phyloP scores from a whole-genome alignment of 2,797 vertebrate species.

The Crenuchus spilurus region DNA sequence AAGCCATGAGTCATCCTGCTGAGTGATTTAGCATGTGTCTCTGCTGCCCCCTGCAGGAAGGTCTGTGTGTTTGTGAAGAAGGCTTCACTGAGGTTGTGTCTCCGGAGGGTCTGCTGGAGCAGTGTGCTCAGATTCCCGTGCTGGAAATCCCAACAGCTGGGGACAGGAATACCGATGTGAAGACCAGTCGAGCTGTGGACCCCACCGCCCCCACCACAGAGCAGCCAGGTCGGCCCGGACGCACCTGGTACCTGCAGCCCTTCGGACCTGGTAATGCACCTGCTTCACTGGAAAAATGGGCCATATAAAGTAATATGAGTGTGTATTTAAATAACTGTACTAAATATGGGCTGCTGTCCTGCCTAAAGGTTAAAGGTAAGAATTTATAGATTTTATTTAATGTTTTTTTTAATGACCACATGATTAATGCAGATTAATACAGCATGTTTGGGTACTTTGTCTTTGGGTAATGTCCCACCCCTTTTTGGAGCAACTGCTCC shows the following conservation, averaged over 20 bases:
- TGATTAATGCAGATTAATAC: no score
- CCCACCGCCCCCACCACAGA: constrained; percentile 85
- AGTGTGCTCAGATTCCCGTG: constrained; percentile 91
- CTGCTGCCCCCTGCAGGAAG: constrained; percentile 80
- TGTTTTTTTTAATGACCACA: no score
- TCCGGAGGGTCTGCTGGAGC: constrained; percentile 85
- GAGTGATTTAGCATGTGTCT: constrained; percentile 10
- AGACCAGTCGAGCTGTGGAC: constrained; percentile 93
- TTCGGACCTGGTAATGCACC: constrained; percentile 90
- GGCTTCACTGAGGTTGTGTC: constrained; percentile 94
- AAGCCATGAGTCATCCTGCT: background rate
- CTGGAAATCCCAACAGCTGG: constrained; percentile 90
- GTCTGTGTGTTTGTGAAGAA: constrained; percentile 88
- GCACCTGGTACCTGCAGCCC: constrained; percentile 96
- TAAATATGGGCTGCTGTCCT: no score
- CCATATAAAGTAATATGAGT: no score
- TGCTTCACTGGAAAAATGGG: background rate
- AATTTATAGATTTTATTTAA: no score
- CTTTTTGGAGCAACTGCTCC: no score
- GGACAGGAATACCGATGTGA: constrained; percentile 89
- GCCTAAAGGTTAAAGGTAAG: no score
- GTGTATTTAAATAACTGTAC: no score
- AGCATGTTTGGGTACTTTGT: no score
- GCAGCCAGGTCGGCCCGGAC: constrained; percentile 83
- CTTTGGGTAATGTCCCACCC: no score